phyloP scores from a whole-genome alignment of 2,888 invertebrate species.

The Pheosia gnoma region DNA sequence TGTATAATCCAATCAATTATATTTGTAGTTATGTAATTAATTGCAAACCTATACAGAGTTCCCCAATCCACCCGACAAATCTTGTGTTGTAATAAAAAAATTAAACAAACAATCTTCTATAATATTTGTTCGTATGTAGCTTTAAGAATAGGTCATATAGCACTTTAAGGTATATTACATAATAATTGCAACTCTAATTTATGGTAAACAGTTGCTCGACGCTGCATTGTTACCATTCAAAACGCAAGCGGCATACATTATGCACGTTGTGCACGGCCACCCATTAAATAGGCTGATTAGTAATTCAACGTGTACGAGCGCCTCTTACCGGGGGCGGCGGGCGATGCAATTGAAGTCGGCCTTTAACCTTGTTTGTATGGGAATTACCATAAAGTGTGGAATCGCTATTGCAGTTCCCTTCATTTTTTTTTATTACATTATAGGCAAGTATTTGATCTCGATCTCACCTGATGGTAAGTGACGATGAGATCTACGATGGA shows the following conservation, averaged over 20 bases:
- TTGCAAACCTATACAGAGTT: background rate
- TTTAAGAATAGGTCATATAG: too few relatives aligned
- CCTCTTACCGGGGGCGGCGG: background rate
- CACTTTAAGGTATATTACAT: too few relatives aligned
- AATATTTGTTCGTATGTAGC: too few relatives aligned
- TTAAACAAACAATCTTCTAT: too few relatives aligned
- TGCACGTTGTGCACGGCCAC: slow-evolving; percentile 4
- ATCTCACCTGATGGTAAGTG: too few relatives aligned
- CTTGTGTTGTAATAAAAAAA: too few relatives aligned
- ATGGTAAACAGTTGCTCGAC: too few relatives aligned
- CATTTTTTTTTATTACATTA: too few relatives aligned
- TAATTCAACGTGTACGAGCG: slow-evolving; percentile 1
- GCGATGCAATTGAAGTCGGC: slow-evolving; percentile 10
- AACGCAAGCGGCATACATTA: slow-evolving; percentile 22
- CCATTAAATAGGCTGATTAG: slow-evolving; percentile 18
- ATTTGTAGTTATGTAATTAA: background rate
- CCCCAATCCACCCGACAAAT: background rate
- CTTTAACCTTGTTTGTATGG: slow-evolving; percentile 1
- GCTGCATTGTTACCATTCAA: slow-evolving; percentile 19
- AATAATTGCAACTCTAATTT: too few relatives aligned
- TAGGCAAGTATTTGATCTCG: too few relatives aligned
- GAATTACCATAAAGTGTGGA: background rate
- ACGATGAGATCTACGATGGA: too few relatives aligned
- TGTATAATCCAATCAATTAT: background rate
- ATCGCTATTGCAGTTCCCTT: too few relatives aligned